A percentile compares a stretch with the other conserved stretches of the same genome.
Evolutionary conservation across 2,888 invertebrate species (phyloP).

Genomic region (Choreutis nemorana): DNA sequence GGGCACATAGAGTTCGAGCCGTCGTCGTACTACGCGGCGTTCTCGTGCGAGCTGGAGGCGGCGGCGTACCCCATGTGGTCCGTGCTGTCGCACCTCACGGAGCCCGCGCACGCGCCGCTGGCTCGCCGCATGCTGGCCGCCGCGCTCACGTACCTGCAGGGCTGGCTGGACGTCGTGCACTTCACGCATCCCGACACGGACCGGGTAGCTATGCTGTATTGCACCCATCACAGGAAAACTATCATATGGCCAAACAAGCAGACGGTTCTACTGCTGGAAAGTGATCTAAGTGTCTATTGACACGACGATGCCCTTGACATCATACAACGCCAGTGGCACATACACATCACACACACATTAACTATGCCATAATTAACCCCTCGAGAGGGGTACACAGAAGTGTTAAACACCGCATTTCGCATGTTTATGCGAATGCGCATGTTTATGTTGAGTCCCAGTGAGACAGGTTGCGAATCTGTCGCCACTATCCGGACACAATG

Average conservation of each 20-base stretch:
- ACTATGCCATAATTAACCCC: too few relatives aligned
- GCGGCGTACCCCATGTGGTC: conserved; percentile 99
- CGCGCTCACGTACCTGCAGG: conserved; percentile 80
- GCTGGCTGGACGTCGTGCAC: conserved; percentile 89
- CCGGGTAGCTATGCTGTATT: conserved; percentile 47
- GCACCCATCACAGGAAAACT: too few relatives aligned
- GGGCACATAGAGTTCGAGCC: conserved; percentile 97
- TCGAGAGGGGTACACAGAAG: too few relatives aligned
- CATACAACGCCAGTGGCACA: too few relatives aligned
- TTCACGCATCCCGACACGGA: conserved; percentile 66
- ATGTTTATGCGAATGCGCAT: too few relatives aligned
- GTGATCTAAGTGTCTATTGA: background rate
- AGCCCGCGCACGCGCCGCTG: conserved; percentile 74
- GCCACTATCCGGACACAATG: too few relatives aligned
- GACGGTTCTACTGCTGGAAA: background rate
- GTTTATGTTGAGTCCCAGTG: too few relatives aligned
- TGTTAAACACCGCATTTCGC: too few relatives aligned
- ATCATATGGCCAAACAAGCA: too few relatives aligned
- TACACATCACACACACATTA: too few relatives aligned
- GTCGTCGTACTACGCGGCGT: conserved; percentile 96
- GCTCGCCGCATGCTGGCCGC: conserved; percentile 79
- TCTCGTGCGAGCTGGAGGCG: conserved; percentile 96
- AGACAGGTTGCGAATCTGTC: too few relatives aligned
- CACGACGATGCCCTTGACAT: background rate
- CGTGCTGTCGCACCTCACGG: conserved; percentile 85